Evolutionary conservation across 2,888 invertebrate species (phyloP).

Genomic region (Cerceris ruficornis): DNA sequence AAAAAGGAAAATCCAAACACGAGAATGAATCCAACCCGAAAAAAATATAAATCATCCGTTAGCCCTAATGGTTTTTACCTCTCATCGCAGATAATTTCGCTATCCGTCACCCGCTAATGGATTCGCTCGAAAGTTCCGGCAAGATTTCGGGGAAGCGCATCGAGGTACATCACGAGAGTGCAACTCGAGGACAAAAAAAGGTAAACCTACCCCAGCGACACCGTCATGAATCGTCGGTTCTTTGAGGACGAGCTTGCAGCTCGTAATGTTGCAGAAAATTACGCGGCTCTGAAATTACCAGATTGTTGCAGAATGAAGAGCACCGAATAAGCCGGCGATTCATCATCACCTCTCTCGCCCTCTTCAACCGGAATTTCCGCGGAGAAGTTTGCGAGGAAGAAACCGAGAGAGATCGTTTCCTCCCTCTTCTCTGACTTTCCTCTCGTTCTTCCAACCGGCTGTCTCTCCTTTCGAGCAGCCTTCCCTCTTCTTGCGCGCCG

Average conservation of each 20-base stretch:
- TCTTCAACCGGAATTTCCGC: conserved; percentile 17
- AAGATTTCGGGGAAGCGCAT: conserved; percentile 38
- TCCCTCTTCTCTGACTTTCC: conserved; percentile 5
- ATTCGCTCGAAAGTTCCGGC: conserved; percentile 22
- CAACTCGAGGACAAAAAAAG: conserved; percentile 8
- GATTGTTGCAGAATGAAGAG: conserved; percentile 40
- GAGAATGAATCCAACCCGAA: background rate
- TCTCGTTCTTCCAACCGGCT: background rate
- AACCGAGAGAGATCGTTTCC: background rate
- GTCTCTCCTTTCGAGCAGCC: conserved; percentile 7
- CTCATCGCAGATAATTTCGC: conserved; percentile 42
- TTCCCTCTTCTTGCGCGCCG: conserved; percentile 18
- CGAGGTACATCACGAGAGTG: conserved; percentile 6
- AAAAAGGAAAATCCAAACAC: background rate
- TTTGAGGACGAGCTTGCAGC: conserved; percentile 27
- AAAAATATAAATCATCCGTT: conserved; percentile 35
- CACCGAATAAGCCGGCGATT: conserved; percentile 45
- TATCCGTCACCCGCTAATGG: conserved; percentile 44
- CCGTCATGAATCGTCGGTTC: conserved; percentile 44
- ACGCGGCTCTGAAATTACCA: conserved; percentile 47
- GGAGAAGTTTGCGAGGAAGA: conserved; percentile 1
- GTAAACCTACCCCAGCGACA: conserved; percentile 6
- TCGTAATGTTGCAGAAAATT: conserved; percentile 57
- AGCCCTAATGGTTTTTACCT: conserved; percentile 24
- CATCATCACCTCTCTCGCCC: conserved; percentile 35